Conservation (phyloP, 2,113 vertebrate species). For the Acrocephalus arundinaceus region DNA sequence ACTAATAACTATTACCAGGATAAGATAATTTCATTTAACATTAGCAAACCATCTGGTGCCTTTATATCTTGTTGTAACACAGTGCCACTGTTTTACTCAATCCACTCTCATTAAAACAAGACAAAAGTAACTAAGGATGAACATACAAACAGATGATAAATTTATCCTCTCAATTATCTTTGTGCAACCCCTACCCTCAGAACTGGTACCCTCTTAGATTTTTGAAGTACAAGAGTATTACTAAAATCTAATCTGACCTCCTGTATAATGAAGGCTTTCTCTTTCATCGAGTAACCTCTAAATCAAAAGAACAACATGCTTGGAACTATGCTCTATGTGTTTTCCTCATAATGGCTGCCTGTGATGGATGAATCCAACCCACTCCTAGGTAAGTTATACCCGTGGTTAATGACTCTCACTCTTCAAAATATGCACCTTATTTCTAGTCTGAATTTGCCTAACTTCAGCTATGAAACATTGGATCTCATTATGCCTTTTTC, state of each 20-base stretch:
- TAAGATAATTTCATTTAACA: slow-evolving; percentile 41
- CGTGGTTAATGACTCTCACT: neutral
- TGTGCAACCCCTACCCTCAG: neutral
- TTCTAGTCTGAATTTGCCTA: neutral
- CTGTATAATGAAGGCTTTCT: neutral
- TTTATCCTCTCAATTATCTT: neutral
- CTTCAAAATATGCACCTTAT: neutral
- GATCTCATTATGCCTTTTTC: slow-evolving; percentile 17
- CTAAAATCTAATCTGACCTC: neutral
- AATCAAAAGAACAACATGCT: neutral
- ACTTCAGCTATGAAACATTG: neutral
- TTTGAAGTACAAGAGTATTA: neutral
- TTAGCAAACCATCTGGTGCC: slow-evolving; percentile 35
- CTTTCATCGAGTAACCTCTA: neutral
- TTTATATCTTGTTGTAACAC: slow-evolving; percentile 3
- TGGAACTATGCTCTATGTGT: neutral
- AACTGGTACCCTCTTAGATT: neutral
- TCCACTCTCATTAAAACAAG: neutral
- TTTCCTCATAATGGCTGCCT: neutral
- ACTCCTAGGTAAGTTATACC: neutral
- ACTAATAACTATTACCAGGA: slow-evolving; percentile 31
- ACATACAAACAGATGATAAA: neutral
- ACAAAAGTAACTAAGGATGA: neutral
- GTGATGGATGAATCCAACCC: neutral
- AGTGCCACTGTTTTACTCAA: slow-evolving; percentile 1